Evolutionary conservation across 2,113 vertebrate species (phyloP).

Genomic region (Hippocampus mohnikei): DNA sequence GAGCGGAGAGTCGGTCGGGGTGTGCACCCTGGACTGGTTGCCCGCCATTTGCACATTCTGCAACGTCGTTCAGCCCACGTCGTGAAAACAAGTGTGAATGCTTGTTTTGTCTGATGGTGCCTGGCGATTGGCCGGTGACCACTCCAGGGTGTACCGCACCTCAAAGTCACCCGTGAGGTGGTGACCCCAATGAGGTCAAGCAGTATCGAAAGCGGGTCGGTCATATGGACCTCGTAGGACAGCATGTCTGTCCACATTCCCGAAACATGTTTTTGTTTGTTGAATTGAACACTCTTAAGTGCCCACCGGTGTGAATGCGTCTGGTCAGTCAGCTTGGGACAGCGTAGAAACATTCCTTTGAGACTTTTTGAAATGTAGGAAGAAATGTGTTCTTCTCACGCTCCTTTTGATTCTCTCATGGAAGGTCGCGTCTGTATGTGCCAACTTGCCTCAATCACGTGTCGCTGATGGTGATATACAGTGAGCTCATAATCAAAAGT

Average conservation of each 20-base stretch:
- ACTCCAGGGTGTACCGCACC: not conserved
- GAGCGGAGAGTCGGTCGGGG: not conserved
- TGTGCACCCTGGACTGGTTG: not conserved
- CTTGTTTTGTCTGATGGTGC: not conserved
- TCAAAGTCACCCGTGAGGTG: not conserved
- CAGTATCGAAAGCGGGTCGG: not conserved
- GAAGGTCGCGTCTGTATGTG: conserved; percentile 21
- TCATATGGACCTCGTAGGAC: no score
- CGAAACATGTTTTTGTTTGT: not conserved
- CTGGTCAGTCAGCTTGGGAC: not conserved
- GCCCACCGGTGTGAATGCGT: not conserved
- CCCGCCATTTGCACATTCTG: not conserved
- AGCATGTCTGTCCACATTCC: not conserved
- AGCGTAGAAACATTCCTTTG: not conserved
- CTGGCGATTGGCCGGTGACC: not conserved
- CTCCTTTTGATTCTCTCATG: not conserved
- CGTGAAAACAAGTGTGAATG: not conserved
- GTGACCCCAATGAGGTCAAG: not conserved
- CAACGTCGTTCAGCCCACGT: not conserved
- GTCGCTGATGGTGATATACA: not conserved
- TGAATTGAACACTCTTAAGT: not conserved
- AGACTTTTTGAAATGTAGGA: not conserved
- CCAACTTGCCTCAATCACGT: conserved; percentile 22
- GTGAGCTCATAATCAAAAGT: not conserved
- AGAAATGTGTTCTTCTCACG: not conserved